A percentile compares a stretch with the other conserved stretches of the same genome.
Conservation (phyloP, 2,113 vertebrate species). For the Heteronetta atricapilla region DNA sequence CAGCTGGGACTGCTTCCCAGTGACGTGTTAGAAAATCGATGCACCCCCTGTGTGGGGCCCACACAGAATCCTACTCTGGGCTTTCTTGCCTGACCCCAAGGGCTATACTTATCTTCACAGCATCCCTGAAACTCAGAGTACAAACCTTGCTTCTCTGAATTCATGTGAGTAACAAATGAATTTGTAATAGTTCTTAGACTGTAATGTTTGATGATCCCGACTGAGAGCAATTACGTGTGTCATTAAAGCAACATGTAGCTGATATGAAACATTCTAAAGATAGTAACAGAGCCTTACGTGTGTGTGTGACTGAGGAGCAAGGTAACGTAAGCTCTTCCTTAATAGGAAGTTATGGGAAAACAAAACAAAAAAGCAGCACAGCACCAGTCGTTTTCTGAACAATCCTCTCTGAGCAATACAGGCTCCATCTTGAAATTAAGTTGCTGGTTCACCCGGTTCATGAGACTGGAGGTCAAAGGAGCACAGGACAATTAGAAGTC, state of each 20-base stretch:
- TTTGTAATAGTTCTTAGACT: background rate
- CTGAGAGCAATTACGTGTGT: background rate
- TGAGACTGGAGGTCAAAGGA: background rate
- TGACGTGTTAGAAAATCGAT: background rate
- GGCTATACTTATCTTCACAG: background rate
- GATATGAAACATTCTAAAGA: slow-evolving; percentile 13
- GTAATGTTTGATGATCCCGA: background rate
- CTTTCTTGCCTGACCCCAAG: background rate
- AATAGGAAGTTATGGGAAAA: background rate
- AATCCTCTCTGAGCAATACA: background rate
- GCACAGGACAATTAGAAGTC: background rate
- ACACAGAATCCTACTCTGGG: background rate
- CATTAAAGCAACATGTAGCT: background rate
- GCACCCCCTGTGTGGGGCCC: background rate
- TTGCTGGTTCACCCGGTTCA: background rate
- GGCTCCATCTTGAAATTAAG: background rate
- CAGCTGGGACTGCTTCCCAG: background rate
- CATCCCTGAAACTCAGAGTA: background rate
- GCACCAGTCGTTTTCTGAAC: background rate
- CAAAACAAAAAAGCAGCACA: background rate
- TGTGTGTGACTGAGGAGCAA: background rate
- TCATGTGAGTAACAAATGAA: background rate
- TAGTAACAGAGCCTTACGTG: background rate
- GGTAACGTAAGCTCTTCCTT: background rate
- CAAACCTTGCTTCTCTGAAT: background rate